These are phyloP conservation scores for Drosophila phalerata DNA, from an alignment of 2,888 invertebrate genomes.

Conservation along the genomic window DNA sequence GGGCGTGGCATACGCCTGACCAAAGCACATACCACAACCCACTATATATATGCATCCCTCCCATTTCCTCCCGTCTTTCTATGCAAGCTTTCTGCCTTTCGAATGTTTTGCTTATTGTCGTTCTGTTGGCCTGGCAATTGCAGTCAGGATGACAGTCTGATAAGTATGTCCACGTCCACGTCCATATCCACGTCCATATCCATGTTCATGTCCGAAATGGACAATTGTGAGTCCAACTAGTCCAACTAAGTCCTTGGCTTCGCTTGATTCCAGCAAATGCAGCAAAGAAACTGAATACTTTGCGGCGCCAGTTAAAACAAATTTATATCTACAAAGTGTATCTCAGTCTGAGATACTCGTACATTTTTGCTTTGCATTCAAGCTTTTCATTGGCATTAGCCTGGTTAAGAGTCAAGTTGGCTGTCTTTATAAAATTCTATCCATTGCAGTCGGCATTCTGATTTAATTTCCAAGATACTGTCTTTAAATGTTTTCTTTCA, in stretches of 20 bases:
- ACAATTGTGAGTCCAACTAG: too few species aligned
- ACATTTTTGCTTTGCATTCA: slow-evolving; percentile 11
- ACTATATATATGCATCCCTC: neutral
- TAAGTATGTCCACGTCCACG: slow-evolving; percentile 26
- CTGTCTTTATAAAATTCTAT: neutral
- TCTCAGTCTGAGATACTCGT: slow-evolving; percentile 3
- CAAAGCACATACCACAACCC: neutral
- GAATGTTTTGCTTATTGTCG: slow-evolving; percentile 51
- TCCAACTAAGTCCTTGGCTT: slow-evolving; percentile 10
- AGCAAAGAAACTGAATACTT: slow-evolving; percentile 27
- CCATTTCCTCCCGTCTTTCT: too few species aligned
- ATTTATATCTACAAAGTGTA: slow-evolving; percentile 28
- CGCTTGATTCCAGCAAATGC: slow-evolving; percentile 22
- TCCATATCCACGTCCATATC: neutral
- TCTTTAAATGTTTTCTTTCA: slow-evolving; percentile 3
- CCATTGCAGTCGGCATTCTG: neutral
- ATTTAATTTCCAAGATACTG: neutral
- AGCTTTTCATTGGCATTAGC: slow-evolving; percentile 12
- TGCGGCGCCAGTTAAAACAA: slow-evolving; percentile 49
- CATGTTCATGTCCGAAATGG: neutral
- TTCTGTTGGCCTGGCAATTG: slow-evolving; percentile 35
- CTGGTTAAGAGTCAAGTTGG: neutral
- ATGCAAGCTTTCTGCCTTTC: neutral
- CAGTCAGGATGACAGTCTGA: slow-evolving; percentile 29
- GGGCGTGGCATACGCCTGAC: slow-evolving; percentile 24